A percentile compares a stretch with the other conserved stretches of the same genome.
Conservation (phyloP, 1,140 invertebrate genomes). For the Procambarus clarkii region DNA sequence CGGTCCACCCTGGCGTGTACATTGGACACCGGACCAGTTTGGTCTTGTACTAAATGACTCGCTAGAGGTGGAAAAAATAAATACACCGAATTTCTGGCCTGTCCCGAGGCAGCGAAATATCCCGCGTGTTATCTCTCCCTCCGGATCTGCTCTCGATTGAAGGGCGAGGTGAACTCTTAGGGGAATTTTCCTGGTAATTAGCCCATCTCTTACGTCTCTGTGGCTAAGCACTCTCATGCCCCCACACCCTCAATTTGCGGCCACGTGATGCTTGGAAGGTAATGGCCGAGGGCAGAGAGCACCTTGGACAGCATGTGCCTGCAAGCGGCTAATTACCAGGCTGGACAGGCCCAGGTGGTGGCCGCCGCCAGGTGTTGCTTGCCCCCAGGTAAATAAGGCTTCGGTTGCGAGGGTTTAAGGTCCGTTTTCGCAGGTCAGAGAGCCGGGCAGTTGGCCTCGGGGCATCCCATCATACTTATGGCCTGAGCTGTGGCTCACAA, state of each 20-base stretch:
- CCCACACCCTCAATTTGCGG: conserved; percentile 49
- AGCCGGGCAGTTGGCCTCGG: conserved; percentile 12
- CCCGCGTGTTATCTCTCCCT: neutral
- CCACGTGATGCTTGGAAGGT: neutral
- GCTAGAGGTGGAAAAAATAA: too few species aligned
- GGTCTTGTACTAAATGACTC: too few species aligned
- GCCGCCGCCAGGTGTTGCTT: conserved; percentile 9
- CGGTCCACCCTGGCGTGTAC: too few species aligned
- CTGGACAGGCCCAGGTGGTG: conserved; percentile 46
- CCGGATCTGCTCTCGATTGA: neutral
- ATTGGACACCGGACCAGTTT: too few species aligned
- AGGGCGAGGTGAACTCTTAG: neutral
- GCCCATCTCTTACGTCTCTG: conserved; percentile 25
- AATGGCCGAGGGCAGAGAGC: conserved; percentile 1
- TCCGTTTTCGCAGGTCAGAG: neutral
- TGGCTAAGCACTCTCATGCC: conserved; percentile 26
- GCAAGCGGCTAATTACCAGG: conserved; percentile 39
- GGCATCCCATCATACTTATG: conserved; percentile 40
- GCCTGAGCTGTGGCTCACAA: conserved; percentile 13
- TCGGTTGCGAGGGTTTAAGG: neutral
- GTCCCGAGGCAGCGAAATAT: neutral
- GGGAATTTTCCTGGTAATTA: conserved; percentile 25
- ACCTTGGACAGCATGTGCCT: conserved; percentile 41
- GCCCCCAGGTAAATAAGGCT: conserved; percentile 29
- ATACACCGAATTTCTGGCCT: too few species aligned